Evolutionary conservation across 2,888 invertebrate species (phyloP).

Genomic region (Zootermopsis nevadensis): DNA sequence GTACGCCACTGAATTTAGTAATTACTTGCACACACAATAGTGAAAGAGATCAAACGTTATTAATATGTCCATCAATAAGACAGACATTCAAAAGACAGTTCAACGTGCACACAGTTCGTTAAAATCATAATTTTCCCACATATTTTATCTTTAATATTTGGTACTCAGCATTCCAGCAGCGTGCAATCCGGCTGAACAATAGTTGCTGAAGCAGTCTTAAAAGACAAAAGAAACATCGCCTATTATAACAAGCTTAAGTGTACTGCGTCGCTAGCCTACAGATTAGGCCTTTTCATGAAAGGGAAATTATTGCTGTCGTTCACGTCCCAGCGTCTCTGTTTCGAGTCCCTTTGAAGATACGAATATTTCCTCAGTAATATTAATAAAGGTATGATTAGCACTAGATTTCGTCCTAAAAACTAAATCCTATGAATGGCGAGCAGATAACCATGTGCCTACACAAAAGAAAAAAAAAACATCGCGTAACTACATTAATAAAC

Average conservation of each 20-base stretch:
- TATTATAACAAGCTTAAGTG: neutral
- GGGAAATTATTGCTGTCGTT: neutral
- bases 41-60: neutral
- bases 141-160: neutral
- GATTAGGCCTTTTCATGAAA: neutral
- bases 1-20: no score
- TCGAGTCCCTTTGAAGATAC: neutral
- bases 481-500: no score
- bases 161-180: neutral
- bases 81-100: neutral
- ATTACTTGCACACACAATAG: neutral
- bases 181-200: neutral
- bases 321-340: neutral
- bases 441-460: no score
- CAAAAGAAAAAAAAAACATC: no score
- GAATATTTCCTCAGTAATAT: no score
- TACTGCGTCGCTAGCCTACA: neutral
- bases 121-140: neutral
- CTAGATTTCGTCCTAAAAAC: no score
- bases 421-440: no score
- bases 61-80: neutral
- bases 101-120: neutral
- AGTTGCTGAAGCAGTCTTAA: neutral
- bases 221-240: neutral
- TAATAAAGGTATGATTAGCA: neutral